Percentiles rank a stretch among this genome's conserved stretches.
Conservation (phyloP, 2,888 invertebrate genomes). For the Eupithecia dodoneata region DNA sequence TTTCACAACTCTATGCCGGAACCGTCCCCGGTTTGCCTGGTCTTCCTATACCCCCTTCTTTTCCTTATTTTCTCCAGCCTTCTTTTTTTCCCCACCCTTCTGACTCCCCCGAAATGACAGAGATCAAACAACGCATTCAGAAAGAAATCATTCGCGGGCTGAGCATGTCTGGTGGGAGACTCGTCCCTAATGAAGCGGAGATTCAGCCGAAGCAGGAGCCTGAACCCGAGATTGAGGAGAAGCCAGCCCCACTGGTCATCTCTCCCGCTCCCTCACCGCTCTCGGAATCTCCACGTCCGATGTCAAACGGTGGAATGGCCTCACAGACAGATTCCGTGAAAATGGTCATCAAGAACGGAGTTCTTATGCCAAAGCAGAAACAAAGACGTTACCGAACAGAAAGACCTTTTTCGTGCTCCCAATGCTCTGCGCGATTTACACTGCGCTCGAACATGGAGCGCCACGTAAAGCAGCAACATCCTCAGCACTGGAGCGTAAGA, state of each 20-base stretch:
- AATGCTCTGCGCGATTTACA: constrained; percentile 95
- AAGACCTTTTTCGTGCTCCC: constrained; percentile 94
- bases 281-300: constrained; percentile 78
- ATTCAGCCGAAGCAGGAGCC: constrained; percentile 73
- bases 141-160: constrained; percentile 86
- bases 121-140: constrained; percentile 88
- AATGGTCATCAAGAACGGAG: constrained; percentile 95
- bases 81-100: constrained; percentile 82
- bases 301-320: constrained; percentile 63
- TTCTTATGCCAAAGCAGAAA: constrained; percentile 95
- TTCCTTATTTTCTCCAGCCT: constrained; percentile 87
- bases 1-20: constrained; percentile 85
- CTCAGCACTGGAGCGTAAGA: constrained; percentile 93
- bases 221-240: constrained; percentile 79
- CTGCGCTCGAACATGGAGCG: constrained; percentile 97
- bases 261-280: constrained; percentile 76
- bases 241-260: constrained; percentile 73
- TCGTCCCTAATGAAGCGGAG: constrained; percentile 75
- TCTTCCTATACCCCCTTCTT: constrained; percentile 83
- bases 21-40: constrained; percentile 82
- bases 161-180: constrained; percentile 88
- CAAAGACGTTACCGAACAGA: constrained; percentile 95
- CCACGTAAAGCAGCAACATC: constrained; percentile 97
- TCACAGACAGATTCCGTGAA: constrained; percentile 88
- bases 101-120: constrained; percentile 85